phyloP scores from a whole-genome alignment of 1,140 invertebrate species.

The Calephelis virginiensis region DNA sequence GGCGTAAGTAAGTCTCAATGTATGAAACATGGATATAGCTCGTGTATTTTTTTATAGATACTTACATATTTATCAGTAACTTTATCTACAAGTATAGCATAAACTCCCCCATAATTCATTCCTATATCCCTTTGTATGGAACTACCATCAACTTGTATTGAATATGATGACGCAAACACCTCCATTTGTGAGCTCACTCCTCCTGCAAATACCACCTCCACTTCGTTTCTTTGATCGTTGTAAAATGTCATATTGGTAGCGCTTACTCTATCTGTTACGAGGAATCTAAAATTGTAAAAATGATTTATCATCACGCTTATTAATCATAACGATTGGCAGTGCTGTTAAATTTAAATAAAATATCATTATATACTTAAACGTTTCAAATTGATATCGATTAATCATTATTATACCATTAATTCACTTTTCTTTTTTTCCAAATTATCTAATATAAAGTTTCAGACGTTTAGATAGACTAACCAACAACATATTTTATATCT shows the following conservation, averaged over 20 bases:
- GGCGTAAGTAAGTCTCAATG: no score
- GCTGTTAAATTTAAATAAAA: no score
- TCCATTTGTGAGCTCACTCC: conserved; percentile 53
- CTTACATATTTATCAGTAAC: conserved; percentile 39
- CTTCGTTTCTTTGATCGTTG: conserved; percentile 46
- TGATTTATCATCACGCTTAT: neutral
- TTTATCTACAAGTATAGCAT: conserved; percentile 76
- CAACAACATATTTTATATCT: no score
- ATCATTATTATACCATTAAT: no score
- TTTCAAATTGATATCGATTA: no score
- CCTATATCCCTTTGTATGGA: conserved; percentile 39
- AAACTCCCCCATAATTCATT: conserved; percentile 80
- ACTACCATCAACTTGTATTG: conserved; percentile 40
- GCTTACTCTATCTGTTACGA: conserved; percentile 47
- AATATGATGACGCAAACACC: conserved; percentile 62
- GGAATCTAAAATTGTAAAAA: conserved; percentile 42
- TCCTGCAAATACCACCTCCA: conserved; percentile 40
- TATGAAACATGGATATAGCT: neutral
- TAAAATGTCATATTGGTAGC: conserved; percentile 42
- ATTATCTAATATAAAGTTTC: no score
- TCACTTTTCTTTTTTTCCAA: no score
- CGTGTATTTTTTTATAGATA: conserved; percentile 19
- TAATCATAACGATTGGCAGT: no score
- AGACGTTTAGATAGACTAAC: no score
- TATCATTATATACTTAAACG: no score